These are phyloP conservation scores for Phragmatobia fuliginosa DNA, from an alignment of 2,888 invertebrate species.

Conservation along the genomic window DNA sequence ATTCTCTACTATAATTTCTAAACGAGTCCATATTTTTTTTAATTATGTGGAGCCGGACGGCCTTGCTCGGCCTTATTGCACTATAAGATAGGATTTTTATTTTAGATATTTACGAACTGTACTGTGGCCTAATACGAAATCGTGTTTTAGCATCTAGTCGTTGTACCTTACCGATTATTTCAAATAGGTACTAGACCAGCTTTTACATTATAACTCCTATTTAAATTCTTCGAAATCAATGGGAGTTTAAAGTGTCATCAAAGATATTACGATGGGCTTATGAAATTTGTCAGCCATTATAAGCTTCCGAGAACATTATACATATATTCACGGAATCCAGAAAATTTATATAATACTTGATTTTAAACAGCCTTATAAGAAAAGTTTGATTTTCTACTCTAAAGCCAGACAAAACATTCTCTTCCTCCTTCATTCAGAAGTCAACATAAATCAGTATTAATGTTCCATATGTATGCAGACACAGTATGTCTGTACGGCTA, in stretches of 20 bases:
- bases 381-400: not conserved
- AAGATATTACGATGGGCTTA: no score
- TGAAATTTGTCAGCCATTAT: no score
- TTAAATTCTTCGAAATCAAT: no score
- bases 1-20: constrained; percentile 37
- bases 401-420: not conserved
- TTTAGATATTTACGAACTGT: not conserved
- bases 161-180: not conserved
- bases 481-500: constrained; percentile 22
- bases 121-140: no score
- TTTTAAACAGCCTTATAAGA: not conserved
- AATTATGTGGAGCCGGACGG: no score
- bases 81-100: not conserved
- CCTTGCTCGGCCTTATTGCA: not conserved
- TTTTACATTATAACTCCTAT: not conserved
- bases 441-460: constrained; percentile 34
- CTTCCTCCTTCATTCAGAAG: not conserved
- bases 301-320: no score
- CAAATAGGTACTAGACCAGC: not conserved
- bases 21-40: not conserved
- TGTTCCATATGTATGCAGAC: constrained; percentile 44
- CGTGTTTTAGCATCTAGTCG: not conserved
- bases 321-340: no score
- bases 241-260: no score
- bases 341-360: not conserved